Evolutionary conservation across 2,113 vertebrate species (phyloP).

Genomic region (Spizaetus ornatus): DNA sequence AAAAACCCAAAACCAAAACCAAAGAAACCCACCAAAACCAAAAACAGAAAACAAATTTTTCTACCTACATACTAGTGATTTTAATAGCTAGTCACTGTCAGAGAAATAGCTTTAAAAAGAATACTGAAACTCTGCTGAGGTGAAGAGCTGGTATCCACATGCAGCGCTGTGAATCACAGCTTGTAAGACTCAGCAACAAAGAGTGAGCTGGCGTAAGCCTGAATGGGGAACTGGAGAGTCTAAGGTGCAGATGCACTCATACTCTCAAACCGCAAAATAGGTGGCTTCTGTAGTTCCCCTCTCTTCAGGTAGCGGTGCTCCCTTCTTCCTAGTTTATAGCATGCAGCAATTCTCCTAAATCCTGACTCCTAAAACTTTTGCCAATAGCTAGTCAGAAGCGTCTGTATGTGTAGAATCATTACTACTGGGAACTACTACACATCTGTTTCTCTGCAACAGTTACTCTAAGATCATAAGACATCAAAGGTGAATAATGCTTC

Average conservation of each 20-base stretch:
- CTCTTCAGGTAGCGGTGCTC: not conserved
- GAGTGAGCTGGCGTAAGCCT: not conserved
- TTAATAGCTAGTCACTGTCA: not conserved
- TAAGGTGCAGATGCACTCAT: not conserved
- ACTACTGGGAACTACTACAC: not conserved
- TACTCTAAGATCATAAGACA: not conserved
- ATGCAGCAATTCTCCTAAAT: not conserved
- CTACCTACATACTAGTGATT: not conserved
- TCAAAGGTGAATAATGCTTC: not conserved
- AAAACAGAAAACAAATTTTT: not conserved
- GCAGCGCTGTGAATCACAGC: not conserved
- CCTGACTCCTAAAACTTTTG: not conserved
- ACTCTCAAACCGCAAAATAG: rapidly evolving
- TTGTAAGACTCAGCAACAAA: not conserved
- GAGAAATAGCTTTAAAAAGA: not conserved
- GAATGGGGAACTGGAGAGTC: not conserved
- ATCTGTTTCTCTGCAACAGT: not conserved
- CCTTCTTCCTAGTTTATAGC: not conserved
- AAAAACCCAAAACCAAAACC: too few relatives aligned
- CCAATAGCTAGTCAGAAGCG: not conserved
- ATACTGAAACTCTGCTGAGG: not conserved
- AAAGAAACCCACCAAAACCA: too few relatives aligned
- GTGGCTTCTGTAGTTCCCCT: not conserved
- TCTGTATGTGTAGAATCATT: not conserved
- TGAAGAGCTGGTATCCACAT: not conserved